phyloP scores from a whole-genome alignment of 1,140 invertebrate species.

The Uloborus diversus region DNA sequence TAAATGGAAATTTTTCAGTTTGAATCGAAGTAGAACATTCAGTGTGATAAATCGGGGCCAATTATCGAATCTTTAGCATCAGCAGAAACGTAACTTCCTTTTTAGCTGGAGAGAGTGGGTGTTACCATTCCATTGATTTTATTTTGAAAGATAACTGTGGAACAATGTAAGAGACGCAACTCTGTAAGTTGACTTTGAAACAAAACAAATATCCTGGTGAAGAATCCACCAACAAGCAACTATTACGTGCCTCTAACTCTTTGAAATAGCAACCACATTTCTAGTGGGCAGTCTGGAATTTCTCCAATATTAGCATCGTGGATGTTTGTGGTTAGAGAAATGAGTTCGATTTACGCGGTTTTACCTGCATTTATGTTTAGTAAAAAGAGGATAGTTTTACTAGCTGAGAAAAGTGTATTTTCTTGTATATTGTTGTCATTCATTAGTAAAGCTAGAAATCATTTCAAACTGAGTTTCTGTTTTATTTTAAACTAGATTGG shows the following conservation, averaged over 20 bases:
- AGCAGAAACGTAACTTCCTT: too few relatives aligned
- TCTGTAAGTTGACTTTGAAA: too few relatives aligned
- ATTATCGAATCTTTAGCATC: too few relatives aligned
- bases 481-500: too few relatives aligned
- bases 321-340: conserved; percentile 36
- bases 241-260: conserved; percentile 49
- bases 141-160: background rate
- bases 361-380: conserved; percentile 56
- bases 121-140: too few relatives aligned
- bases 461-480: too few relatives aligned
- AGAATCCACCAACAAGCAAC: conserved; percentile 28
- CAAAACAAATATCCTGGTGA: conserved; percentile 40
- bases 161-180: background rate
- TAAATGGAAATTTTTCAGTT: too few relatives aligned
- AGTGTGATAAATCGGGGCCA: too few relatives aligned
- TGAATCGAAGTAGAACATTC: too few relatives aligned
- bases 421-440: conserved; percentile 36
- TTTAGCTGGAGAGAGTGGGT: too few relatives aligned
- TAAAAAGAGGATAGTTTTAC: conserved; percentile 23
- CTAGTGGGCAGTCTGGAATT: conserved; percentile 16
- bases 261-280: conserved; percentile 16
- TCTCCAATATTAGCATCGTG: conserved; percentile 28
- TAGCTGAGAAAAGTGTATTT: conserved; percentile 53
- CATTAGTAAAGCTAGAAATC: too few relatives aligned
- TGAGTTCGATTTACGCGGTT: conserved; percentile 38